Conservation (phyloP, 1,140 invertebrate species). For the Dolichoris vasculosae region DNA sequence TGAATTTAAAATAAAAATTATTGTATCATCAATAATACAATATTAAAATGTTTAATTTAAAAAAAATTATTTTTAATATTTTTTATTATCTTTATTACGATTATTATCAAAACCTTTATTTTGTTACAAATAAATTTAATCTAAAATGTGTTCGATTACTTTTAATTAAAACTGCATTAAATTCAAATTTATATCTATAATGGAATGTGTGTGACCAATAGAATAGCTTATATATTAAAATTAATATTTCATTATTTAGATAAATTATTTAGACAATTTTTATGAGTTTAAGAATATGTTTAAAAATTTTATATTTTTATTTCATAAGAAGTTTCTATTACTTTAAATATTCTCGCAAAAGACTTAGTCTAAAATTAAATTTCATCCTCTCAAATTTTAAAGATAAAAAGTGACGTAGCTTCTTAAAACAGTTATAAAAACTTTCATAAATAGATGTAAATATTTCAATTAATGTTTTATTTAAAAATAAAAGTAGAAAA, state of each 20-base stretch:
- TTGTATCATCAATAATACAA: too few species aligned
- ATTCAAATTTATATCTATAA: neutral
- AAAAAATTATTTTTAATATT: neutral
- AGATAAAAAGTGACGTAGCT: neutral
- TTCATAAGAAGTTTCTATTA: neutral
- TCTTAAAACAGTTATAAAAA: neutral
- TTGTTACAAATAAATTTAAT: neutral
- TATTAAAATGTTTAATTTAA: too few species aligned
- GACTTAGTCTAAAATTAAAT: neutral
- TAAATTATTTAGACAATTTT: too few species aligned
- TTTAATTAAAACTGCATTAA: neutral
- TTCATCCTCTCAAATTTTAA: neutral
- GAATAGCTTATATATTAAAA: too few species aligned
- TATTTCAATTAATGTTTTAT: neutral
- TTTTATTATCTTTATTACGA: neutral
- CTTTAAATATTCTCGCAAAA: neutral
- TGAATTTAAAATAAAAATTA: too few species aligned
- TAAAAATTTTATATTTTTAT: neutral
- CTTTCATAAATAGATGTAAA: neutral
- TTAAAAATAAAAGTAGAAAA: neutral
- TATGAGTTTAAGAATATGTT: neutral
- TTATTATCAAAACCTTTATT: too few species aligned
- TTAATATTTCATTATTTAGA: too few species aligned
- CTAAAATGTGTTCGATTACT: neutral
- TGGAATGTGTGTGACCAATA: too few species aligned